Base-by-base conservation (phyloP, 2,797 vertebrate genomes). In the Cynodonichthys magdalenae region DNA sequence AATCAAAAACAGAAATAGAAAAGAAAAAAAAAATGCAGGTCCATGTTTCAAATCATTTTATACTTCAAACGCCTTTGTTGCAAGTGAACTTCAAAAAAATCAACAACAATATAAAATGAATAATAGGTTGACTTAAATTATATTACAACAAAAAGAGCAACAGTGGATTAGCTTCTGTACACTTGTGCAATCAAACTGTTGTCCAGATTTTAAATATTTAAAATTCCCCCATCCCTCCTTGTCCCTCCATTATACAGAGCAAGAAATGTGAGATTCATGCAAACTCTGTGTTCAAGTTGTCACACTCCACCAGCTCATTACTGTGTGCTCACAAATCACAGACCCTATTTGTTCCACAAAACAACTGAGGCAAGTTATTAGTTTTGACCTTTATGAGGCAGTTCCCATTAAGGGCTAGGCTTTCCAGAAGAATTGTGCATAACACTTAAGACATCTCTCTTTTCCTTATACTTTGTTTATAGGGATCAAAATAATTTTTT, bases 321-420 rank as follows among this genome's bases (percentile, higher is more conserved):
- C 34, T 39, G 36, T 39, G 36, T 39, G 36, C 36, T 39, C 3
- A 46, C 44, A 46, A 46, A 19, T 46, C n/a, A 19, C n/a, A 46
- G 17, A n/a, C 44, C 44, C 2, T 8, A 18, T 39, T 39, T 39
- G 36, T 39, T 39, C 36, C 17, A 46, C n/a, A 18, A 46, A 19
- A 46, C 44, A 45, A 18, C n/a, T 8, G 17, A 46, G 51, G 68
- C 46, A 62, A 60, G 36, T 39, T 39, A 39, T 39, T 39, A 39
- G 11, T 11, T 39, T 10, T 72, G 52, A 79, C 79, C 79, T 75
- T 70, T 73, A 24, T 15, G 29, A 14, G 27, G 48, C 69, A 63
- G 1, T 19, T 63, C 53, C 18, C 7, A 50, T 28, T 15, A 28
- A 50, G 3, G 48, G 28, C 12, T 54, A 11, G 47, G 45, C 15